Conservation (phyloP, 2,888 invertebrate genomes). For the Drosophila diplacantha region DNA sequence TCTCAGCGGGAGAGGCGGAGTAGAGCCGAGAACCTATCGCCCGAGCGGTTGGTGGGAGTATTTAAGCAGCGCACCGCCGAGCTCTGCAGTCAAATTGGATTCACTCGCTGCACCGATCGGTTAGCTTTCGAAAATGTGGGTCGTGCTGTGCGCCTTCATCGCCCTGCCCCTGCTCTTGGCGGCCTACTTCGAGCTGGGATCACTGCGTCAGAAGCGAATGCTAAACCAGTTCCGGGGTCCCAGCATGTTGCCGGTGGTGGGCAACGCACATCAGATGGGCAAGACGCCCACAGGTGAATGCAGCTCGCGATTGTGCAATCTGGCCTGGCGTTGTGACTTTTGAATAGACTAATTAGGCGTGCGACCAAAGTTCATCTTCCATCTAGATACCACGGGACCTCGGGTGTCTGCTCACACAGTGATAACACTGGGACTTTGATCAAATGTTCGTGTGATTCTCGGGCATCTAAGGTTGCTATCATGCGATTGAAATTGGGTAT, state of each 20-base stretch:
- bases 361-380: constrained; percentile 18
- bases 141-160: constrained; percentile 36
- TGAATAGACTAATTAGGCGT: background rate
- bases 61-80: background rate
- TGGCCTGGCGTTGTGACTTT: background rate
- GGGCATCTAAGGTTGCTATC: too few species aligned
- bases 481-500: background rate
- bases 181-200: constrained; percentile 51
- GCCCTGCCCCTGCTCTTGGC: constrained; percentile 56
- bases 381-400: constrained; percentile 1
- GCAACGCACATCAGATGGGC: constrained; percentile 73
- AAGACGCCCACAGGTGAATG: constrained; percentile 62
- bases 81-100: constrained; percentile 2
- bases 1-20: background rate
- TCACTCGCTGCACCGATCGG: constrained; percentile 1
- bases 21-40: background rate
- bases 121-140: constrained; percentile 47
- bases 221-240: constrained; percentile 68
- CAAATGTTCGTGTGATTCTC: background rate
- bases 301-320: background rate
- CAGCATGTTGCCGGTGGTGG: constrained; percentile 66
- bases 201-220: constrained; percentile 43
- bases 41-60: constrained; percentile 8
- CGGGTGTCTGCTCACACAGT: constrained; percentile 4
- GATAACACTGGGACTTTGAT: constrained; percentile 12